Conservation (phyloP, 2,797 vertebrate species). For the Neomorphus geoffroyi region DNA sequence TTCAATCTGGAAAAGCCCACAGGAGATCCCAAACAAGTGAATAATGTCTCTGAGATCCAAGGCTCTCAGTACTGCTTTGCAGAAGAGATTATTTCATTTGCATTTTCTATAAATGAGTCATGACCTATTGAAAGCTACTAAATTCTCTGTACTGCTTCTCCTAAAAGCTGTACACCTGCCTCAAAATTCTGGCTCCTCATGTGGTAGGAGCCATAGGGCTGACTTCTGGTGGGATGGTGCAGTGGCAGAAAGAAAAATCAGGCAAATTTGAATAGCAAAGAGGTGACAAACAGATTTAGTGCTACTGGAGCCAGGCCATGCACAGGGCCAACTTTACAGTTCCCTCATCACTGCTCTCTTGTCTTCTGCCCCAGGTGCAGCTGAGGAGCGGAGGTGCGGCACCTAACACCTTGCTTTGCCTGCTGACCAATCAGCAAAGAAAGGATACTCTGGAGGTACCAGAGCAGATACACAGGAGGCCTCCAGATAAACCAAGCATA, state of each 20-base stretch:
- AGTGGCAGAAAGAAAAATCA: background rate
- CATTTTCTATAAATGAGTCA: background rate
- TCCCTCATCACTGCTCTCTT: background rate
- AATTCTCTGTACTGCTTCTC: background rate
- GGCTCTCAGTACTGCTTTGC: background rate
- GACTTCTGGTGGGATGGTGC: background rate
- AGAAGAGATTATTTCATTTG: background rate
- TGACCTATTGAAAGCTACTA: background rate
- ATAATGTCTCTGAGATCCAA: background rate
- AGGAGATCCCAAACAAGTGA: background rate
- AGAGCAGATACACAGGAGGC: background rate
- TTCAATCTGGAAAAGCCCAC: background rate
- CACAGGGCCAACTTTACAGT: background rate
- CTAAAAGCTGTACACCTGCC: rapidly evolving
- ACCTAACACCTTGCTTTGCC: background rate
- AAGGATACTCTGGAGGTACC: background rate
- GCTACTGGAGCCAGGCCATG: background rate
- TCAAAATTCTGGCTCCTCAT: background rate
- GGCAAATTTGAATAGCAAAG: background rate
- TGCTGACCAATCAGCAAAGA: background rate
- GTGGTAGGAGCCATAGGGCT: rapidly evolving
- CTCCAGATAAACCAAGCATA: background rate
- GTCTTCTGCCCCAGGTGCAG: background rate
- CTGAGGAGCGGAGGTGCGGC: background rate
- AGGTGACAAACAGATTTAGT: background rate